Conservation (phyloP, 1,140 invertebrate genomes). For the Triops longicaudatus region DNA sequence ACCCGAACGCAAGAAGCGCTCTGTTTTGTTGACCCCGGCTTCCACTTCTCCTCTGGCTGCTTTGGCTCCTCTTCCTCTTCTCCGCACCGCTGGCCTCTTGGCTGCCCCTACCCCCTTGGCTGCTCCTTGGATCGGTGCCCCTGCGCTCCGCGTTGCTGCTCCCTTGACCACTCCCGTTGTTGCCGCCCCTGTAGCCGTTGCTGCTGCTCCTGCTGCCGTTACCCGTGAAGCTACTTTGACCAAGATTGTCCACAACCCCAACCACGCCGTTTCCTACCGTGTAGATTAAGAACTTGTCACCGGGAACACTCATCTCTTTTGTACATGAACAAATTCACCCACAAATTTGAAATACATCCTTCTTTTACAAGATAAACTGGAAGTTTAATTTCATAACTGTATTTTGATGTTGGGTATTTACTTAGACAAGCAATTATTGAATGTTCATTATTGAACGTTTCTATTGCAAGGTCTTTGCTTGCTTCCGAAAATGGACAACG, state of each 20-base stretch:
- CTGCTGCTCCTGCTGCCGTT: conserved; percentile 39
- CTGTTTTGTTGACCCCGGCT: no score
- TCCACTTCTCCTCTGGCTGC: no score
- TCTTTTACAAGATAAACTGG: neutral
- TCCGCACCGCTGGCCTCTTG: neutral
- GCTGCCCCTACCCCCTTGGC: conserved; percentile 24
- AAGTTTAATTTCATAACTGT: neutral
- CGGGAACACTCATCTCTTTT: neutral
- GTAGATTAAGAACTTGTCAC: conserved; percentile 35
- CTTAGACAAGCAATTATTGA: no score
- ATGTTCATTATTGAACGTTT: no score
- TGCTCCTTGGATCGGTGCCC: conserved; percentile 31
- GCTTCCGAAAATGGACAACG: no score
- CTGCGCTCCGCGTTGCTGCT: conserved; percentile 33
- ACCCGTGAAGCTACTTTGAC: conserved; percentile 40
- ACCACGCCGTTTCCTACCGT: conserved; percentile 40
- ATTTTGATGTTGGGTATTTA: neutral
- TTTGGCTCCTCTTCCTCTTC: neutral
- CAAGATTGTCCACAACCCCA: conserved; percentile 40
- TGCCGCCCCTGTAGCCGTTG: conserved; percentile 36
- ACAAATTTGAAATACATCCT: neutral
- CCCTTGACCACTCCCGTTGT: conserved; percentile 37
- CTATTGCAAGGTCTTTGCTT: no score
- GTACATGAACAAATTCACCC: neutral
- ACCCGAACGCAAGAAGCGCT: conserved; percentile 22